Evolutionary conservation across 2,797 vertebrate genomes (phyloP).

Genomic region (Xiphorhynchus erythropygius): DNA sequence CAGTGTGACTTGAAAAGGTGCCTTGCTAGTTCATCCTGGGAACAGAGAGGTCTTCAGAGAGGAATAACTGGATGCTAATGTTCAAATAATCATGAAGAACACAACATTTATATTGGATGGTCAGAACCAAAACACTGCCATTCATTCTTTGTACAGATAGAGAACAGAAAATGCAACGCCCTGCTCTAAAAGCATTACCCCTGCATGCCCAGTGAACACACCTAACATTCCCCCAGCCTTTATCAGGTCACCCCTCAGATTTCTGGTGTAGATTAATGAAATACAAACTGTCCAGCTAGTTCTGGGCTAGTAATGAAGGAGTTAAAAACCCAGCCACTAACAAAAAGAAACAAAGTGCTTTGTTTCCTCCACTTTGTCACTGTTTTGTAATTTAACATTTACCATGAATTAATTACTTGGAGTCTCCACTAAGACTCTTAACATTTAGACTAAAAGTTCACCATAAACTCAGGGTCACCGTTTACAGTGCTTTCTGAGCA

Average conservation of each 20-base stretch:
- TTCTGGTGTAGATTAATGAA: background rate
- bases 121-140: background rate
- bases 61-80: background rate
- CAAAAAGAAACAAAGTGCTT: background rate
- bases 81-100: background rate
- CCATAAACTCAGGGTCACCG: conserved; percentile 55
- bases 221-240: background rate
- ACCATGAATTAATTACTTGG: conserved; percentile 25
- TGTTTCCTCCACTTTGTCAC: background rate
- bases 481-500: conserved; percentile 38
- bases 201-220: background rate
- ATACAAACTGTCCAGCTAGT: background rate
- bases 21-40: background rate
- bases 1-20: background rate
- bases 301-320: background rate
- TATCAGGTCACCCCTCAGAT: background rate
- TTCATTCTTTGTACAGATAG: background rate
- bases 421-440: conserved; percentile 34
- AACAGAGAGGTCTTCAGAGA: background rate
- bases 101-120: background rate
- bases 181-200: background rate
- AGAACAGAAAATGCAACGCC: background rate
- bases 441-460: conserved; percentile 53
- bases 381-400: conserved; percentile 39
- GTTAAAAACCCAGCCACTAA: background rate